Evolutionary conservation across 2,888 invertebrate genomes (phyloP), one percentile per base, ranked within the genome.

Genomic region (Chymomyza fuscimana): DNA sequence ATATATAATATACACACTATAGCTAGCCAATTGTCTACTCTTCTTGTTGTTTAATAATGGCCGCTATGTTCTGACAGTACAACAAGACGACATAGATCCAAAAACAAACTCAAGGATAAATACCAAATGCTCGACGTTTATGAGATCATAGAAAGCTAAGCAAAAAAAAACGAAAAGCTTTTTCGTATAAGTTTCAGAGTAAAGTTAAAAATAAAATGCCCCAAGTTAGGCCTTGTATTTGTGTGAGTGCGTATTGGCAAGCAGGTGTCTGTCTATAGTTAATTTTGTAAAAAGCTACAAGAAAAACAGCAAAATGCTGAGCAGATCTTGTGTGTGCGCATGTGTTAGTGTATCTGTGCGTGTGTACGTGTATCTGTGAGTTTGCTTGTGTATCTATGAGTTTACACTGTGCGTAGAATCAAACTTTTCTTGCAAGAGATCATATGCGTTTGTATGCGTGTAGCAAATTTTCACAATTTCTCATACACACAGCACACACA

Each of bases 181-280:
- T 81, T 72, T 70, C 74, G 88, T 86, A 72, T 86, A 77, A 73
- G 70, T 86, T 83, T 83, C 77, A 74, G 40, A 74, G 52, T 72
- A 71, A 70, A 78, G 88, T 83, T 83, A 83, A 88, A 83, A 83
- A 83, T 87, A 83, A 83, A 86, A 76, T 79, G 68, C 72, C 52
- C 72, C 67, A 76, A 76, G 69, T 70, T 79, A 50, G 15, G 25
- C 59, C 73, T 52, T 62, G 61, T 70, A 61, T 61, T 12, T 70
- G 65, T 74, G 5, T 71, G 46, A 70, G 67, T 75, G 62, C 77
- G 54, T 70, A 71, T 54, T 69, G n/a, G 61, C 72, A 74, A 80
- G 85, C 85, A 85, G 85, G 85, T 85, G 85, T 84, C 87, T 87
- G 87, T 88, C 88, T 88, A 73, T 70, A 88, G 87, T 88, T 86